phyloP scores from a whole-genome alignment of 2,888 invertebrate species.

The Aphidius colemani region DNA sequence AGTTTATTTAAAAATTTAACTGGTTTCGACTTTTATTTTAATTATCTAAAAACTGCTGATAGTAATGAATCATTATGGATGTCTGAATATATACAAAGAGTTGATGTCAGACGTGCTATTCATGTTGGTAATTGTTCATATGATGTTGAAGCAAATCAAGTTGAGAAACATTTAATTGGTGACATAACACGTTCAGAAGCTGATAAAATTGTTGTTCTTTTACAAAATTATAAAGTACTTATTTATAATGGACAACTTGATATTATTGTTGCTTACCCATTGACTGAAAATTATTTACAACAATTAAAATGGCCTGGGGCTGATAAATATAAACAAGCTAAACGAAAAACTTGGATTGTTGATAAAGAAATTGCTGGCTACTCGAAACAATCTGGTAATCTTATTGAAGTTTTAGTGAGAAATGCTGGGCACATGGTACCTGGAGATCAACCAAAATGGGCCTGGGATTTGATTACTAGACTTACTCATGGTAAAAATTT shows the following conservation, averaged over 20 bases:
- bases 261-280: conserved; percentile 86
- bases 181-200: conserved; percentile 86
- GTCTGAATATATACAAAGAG: conserved; percentile 68
- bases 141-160: conserved; percentile 65
- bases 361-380: conserved; percentile 59
- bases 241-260: conserved; percentile 91
- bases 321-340: conserved; percentile 56
- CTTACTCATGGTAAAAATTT: conserved; percentile 52
- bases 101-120: conserved; percentile 71
- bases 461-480: conserved; percentile 59
- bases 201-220: conserved; percentile 71
- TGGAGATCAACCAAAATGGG: conserved; percentile 61
- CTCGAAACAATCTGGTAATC: conserved; percentile 53
- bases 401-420: conserved; percentile 58
- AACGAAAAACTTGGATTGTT: conserved; percentile 58
- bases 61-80: conserved; percentile 63
- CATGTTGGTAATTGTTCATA: conserved; percentile 85
- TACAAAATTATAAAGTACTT: conserved; percentile 73
- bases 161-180: conserved; percentile 71
- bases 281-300: conserved; percentile 79
- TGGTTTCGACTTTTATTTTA: conserved; percentile 78
- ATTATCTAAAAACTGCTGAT: conserved; percentile 71
- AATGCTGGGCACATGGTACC: conserved; percentile 64
- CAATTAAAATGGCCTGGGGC: conserved; percentile 61
- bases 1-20: conserved; percentile 76